phyloP scores from a whole-genome alignment of 2,113 vertebrate genomes.

The Dipodomys merriami region DNA sequence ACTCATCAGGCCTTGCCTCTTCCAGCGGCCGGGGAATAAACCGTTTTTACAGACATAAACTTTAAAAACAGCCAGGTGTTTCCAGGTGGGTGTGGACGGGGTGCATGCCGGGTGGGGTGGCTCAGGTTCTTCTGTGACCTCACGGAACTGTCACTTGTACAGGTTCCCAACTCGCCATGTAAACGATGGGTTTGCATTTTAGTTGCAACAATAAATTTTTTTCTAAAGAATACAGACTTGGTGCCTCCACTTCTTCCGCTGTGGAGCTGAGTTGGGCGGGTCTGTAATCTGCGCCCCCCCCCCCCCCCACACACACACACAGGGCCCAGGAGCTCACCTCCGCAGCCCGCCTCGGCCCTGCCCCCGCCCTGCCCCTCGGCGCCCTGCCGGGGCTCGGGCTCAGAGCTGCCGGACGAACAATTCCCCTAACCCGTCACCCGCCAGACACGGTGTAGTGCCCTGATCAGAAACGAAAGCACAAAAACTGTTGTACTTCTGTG shows the following conservation, averaged over 20 bases:
- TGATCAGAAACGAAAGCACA: neutral
- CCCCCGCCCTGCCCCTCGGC: too few relatives aligned
- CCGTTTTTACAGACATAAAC: conserved; percentile 84
- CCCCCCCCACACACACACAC: too few relatives aligned
- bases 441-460: accelerated
- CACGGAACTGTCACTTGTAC: conserved; percentile 85
- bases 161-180: conserved; percentile 86
- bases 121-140: conserved; percentile 85
- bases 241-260: conserved; percentile 16
- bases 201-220: conserved; percentile 88
- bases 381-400: neutral
- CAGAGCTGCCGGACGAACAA: neutral
- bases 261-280: neutral
- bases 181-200: conserved; percentile 87
- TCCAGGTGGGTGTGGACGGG: conserved; percentile 82
- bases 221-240: conserved; percentile 83
- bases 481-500: neutral
- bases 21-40: conserved; percentile 86
- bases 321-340: too few relatives aligned
- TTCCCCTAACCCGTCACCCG: neutral
- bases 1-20: conserved; percentile 87
- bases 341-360: accelerated
- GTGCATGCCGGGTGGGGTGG: conserved; percentile 52
- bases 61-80: conserved; percentile 83
- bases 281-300: too few relatives aligned